Evolutionary conservation across 1,140 invertebrate genomes (phyloP), one percentile per base, ranked within the genome.

Genomic region (Heliconius hewitsoni): DNA sequence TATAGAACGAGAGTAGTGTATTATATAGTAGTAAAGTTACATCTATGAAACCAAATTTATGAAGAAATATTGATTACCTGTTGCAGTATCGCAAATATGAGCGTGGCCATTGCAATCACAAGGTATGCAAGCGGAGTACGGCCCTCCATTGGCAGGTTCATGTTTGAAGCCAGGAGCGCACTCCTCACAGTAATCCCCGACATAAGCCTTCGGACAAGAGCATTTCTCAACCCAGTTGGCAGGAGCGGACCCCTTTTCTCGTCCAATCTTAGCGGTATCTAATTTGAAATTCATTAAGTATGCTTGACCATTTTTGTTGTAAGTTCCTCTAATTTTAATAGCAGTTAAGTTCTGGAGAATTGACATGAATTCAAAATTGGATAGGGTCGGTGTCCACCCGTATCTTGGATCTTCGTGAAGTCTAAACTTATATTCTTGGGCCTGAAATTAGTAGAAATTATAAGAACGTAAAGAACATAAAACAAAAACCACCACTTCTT

Each of bases 31-130:
- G 23, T 23, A 2, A 1, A 42, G 11, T 11, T 42, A 11, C 42
- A 46, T 46, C 1, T 46, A 46, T 46, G 3, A 13, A 46, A 46
- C 8, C 1, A 19, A 19, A 52, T 52, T 52, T 52, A 52, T 19
- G 8, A 52, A 19, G 6, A 52, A 19, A 52, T 19, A 37, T 1
- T 23, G 8, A 34, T 42, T 50, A 97, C 98, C 98, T 72, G 98
- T 98, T 87, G 99, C 98, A 11, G 98, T 97, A 87, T 99, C 99
- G 95, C 99, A 99, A 85, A 98, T 98, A 78, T 99, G 97, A 1
- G 99, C 98, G 90, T 99, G 99, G 3, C 97, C 97, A 84, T 99
- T 98, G 90, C 99, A 99, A 84, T 99, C 97, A 91, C 99, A 99
- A 70, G 98, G 97, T 30, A 99, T 97, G 92, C 99, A 99, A 3